phyloP scores from a whole-genome alignment of 2,113 vertebrate species.

The Gambusia holbrooki region DNA sequence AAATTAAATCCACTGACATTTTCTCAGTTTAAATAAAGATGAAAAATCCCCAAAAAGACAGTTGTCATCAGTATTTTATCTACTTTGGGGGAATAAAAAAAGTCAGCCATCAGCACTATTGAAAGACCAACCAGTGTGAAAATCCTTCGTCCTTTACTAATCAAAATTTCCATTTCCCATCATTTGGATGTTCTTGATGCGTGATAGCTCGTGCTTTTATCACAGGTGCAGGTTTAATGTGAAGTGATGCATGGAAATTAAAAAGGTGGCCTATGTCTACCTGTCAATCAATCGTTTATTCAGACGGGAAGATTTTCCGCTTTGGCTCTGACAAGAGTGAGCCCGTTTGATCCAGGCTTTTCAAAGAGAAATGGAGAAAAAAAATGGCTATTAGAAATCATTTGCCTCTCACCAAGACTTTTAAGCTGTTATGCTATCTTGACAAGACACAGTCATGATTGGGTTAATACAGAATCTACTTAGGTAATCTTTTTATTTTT shows the following conservation, averaged over 20 bases:
- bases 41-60: constrained; percentile 73
- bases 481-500: constrained; percentile 60
- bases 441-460: constrained; percentile 74
- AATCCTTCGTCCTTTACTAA: constrained; percentile 75
- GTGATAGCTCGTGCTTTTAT: constrained; percentile 85
- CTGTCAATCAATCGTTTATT: constrained; percentile 88
- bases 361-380: constrained; percentile 66
- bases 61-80: constrained; percentile 85
- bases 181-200: constrained; percentile 66
- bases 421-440: constrained; percentile 63
- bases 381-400: constrained; percentile 82
- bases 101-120: constrained; percentile 82
- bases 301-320: constrained; percentile 75
- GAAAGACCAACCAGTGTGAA: constrained; percentile 70
- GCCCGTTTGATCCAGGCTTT: constrained; percentile 85
- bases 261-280: constrained; percentile 72
- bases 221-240: constrained; percentile 88
- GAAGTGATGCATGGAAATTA: constrained; percentile 86
- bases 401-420: constrained; percentile 76
- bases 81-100: constrained; percentile 57
- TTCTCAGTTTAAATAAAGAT: constrained; percentile 64
- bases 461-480: constrained; percentile 71
- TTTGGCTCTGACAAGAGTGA: constrained; percentile 84
- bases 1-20: constrained; percentile 31
- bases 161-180: constrained; percentile 77